Percentiles rank a stretch among this genome's conserved stretches.
Evolutionary conservation across 2,113 vertebrate genomes (phyloP).

Genomic region (Prionailurus bengalensis): DNA sequence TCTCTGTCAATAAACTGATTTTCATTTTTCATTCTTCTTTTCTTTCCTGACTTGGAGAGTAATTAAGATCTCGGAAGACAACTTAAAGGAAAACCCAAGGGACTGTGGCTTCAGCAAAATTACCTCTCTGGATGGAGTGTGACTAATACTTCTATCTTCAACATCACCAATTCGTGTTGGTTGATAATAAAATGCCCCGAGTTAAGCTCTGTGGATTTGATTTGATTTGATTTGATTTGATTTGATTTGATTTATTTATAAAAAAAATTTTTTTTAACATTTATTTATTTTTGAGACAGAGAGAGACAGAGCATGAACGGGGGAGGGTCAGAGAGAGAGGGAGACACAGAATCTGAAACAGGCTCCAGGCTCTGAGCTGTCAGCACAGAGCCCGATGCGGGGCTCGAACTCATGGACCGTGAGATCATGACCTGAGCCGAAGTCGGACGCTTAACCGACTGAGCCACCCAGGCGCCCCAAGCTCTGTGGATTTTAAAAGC

Average conservation of each 20-base stretch:
- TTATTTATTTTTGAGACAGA: no score
- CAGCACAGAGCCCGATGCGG: no score
- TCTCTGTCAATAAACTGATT: background rate
- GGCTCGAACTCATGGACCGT: no score
- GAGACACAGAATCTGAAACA: no score
- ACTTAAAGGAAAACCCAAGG: background rate
- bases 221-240: no score
- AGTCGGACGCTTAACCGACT: no score
- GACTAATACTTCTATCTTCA: background rate
- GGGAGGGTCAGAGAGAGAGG: no score
- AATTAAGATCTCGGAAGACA: background rate
- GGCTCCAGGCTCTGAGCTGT: no score
- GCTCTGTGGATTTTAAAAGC: background rate
- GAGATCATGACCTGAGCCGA: no score
- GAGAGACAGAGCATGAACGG: no score
- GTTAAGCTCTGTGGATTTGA: background rate
- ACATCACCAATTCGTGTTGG: background rate
- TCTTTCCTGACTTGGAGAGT: background rate
- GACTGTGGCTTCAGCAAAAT: background rate
- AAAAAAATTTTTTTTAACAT: no score
- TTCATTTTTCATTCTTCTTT: background rate
- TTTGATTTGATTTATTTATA: no score
- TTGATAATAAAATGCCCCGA: background rate
- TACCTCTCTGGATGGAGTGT: background rate
- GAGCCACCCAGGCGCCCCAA: background rate